Base-by-base conservation (phyloP, 53 echinoderm and acorn worm species). In the Apostichopus leukothele region DNA sequence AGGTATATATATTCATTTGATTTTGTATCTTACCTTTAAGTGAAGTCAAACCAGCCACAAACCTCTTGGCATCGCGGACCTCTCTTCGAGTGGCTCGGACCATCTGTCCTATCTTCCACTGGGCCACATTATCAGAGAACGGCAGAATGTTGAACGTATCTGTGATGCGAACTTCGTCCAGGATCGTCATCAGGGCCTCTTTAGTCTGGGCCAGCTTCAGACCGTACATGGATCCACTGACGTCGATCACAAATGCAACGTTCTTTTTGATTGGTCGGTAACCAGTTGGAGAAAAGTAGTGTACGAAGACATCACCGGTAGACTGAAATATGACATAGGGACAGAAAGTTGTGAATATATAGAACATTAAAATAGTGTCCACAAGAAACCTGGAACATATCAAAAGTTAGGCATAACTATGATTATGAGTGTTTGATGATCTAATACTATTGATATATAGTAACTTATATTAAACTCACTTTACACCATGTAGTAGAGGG, bases 201-300 rank as follows among this genome's bases (percentile, higher is more conserved):
- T 99, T 99, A 50, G 99, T 99, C 89, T 99, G 99, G 10, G 67
- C 83, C 12, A 99, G 90, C 85, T 96, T 99, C 52, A 78, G 88
- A 63, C 94, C 94, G 78, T 88, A 93, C 99, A 99, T 99, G 67
- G 99, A 99, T n/a, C 92, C 96, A 75, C 99, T 99, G 89, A 99
- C 90, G 55, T 99, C 99, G 71, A 99, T 94, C 52, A 96, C 96
- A 91, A 99, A 99, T 51, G 91, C 99, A 25, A 99, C 99, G 18
- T 92, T 93, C 83, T 99, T 99, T 27, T 92, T 83, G 26, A 99
- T 90, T 6, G 96, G 94, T 9, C 67, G 89, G 21, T 94, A 92
- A 74, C 88, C 93, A 50, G 83, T 76, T 11, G 96, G 99, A 16
- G 99, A 94, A 73, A 96, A 99, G 75, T 94, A 93, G 83, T 99